Evolutionary conservation across 2,113 vertebrate species (phyloP).

Genomic region (Aphyosemion australe): DNA sequence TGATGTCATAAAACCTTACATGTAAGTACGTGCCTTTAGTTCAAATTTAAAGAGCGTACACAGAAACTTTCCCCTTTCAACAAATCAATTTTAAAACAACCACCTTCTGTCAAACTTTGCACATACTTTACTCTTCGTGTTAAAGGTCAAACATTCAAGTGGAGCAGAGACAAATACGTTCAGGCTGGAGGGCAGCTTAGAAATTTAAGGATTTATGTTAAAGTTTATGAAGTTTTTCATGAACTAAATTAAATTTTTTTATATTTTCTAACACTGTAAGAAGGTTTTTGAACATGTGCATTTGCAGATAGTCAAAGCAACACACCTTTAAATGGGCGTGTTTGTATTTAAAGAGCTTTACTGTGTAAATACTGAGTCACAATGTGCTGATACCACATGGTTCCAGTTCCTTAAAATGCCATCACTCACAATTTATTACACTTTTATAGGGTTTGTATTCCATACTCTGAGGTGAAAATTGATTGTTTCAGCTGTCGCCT

Average conservation of each 20-base stretch:
- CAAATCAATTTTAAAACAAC: neutral
- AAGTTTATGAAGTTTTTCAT: neutral
- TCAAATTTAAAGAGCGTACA: neutral
- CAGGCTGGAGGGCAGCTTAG: neutral
- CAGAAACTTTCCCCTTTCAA: neutral
- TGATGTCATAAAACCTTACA: neutral
- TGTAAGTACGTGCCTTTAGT: constrained; percentile 4
- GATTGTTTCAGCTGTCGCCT: constrained; percentile 5
- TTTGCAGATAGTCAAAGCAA: neutral
- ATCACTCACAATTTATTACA: constrained; percentile 4
- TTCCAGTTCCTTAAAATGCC: neutral
- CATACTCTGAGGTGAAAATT: neutral
- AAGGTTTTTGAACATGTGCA: too few relatives aligned
- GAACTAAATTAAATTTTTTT: neutral
- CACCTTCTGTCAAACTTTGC: constrained; percentile 3
- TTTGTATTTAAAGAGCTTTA: neutral
- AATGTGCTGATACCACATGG: neutral
- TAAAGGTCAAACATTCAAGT: constrained; percentile 2
- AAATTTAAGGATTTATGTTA: neutral
- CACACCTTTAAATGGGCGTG: neutral
- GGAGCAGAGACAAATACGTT: neutral
- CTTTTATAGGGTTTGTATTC: constrained; percentile 1
- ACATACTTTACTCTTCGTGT: constrained; percentile 12
- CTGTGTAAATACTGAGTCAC: fast-evolving
- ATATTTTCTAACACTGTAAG: neutral